Conservation (phyloP, 2,113 vertebrate species). For the Prinia subflava region DNA sequence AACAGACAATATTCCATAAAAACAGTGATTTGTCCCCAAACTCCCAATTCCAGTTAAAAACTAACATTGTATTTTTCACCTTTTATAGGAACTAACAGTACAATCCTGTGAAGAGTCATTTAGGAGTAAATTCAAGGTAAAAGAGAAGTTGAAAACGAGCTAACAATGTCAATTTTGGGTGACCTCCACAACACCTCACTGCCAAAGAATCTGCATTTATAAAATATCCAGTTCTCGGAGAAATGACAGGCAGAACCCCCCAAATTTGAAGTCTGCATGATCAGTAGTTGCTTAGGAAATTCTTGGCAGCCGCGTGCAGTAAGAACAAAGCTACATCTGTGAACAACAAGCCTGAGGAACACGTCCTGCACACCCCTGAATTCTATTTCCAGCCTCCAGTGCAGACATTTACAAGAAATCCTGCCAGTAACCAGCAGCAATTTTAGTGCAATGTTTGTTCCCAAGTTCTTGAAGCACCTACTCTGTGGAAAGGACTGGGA, state of each 20-base stretch:
- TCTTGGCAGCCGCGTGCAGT: background rate
- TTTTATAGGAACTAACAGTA: background rate
- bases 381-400: conserved; percentile 14
- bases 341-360: background rate
- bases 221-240: background rate
- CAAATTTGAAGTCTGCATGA: background rate
- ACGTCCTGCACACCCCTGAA: conserved; percentile 26
- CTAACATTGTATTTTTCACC: background rate
- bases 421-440: conserved; percentile 36
- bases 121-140: background rate
- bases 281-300: background rate
- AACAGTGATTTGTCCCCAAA: background rate
- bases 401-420: background rate
- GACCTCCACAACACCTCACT: background rate
- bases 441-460: conserved; percentile 45
- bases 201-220: background rate
- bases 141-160: background rate
- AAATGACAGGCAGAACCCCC: background rate
- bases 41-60: background rate
- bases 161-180: background rate
- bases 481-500: background rate
- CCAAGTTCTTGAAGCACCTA: conserved; percentile 11
- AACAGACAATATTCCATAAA: background rate
- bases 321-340: conserved; percentile 38
- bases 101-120: fast-evolving